Conservation (phyloP, 2,888 invertebrate species). For the Drosophila kambysellisi region DNA sequence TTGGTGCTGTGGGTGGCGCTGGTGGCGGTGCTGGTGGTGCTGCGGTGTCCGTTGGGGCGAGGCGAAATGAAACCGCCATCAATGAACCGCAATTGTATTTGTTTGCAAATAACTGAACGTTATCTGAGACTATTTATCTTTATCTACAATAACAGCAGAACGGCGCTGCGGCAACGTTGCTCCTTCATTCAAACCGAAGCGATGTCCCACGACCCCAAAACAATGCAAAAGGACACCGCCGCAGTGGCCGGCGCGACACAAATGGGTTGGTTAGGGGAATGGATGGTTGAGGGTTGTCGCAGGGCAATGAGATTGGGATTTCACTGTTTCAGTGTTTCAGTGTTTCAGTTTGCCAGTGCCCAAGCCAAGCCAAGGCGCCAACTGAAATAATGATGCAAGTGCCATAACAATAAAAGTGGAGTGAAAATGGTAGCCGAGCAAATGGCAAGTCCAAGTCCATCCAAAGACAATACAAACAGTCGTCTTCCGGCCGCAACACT, state of each 20-base stretch:
- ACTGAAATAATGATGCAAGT: slow-evolving; percentile 77
- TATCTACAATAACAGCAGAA: slow-evolving; percentile 68
- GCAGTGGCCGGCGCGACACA: slow-evolving; percentile 39
- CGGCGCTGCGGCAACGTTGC: slow-evolving; percentile 30
- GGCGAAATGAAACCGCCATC: slow-evolving; percentile 71
- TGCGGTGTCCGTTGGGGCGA: slow-evolving; percentile 35
- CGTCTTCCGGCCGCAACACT: slow-evolving; percentile 22
- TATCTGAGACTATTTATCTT: slow-evolving; percentile 80
- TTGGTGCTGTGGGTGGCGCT: background rate
- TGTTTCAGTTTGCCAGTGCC: slow-evolving; percentile 21
- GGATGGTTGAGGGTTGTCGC: background rate
- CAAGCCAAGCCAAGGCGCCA: slow-evolving; percentile 71
- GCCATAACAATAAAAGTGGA: slow-evolving; percentile 74
- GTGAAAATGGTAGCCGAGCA: slow-evolving; percentile 33
- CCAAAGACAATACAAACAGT: slow-evolving; percentile 58
- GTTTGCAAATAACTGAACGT: slow-evolving; percentile 80
- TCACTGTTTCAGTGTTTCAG: slow-evolving; percentile 7
- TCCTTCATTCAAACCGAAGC: slow-evolving; percentile 25
- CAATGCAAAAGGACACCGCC: slow-evolving; percentile 67
- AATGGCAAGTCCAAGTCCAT: slow-evolving; percentile 40
- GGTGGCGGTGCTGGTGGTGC: too few species aligned
- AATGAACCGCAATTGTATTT: slow-evolving; percentile 81
- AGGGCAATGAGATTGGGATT: slow-evolving; percentile 5
- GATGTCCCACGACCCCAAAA: slow-evolving; percentile 41
- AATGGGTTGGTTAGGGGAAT: slow-evolving; percentile 3